Conservation (phyloP, 2,888 invertebrate genomes). For the Petrolisthes cinctipes region DNA sequence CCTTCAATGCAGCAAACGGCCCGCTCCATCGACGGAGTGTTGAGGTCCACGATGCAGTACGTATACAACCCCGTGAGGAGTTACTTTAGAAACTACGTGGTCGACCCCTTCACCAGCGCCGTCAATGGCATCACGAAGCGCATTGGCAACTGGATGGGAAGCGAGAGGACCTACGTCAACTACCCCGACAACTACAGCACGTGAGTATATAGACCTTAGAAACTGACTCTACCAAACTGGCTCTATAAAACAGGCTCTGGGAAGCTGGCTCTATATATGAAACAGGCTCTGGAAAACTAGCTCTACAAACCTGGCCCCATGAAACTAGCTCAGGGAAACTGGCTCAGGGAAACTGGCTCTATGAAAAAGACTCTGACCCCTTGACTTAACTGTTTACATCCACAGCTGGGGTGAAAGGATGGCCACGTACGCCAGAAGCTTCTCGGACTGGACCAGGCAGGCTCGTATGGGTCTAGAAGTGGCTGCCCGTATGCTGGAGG, state of each 20-base stretch:
- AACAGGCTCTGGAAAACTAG: too few species aligned
- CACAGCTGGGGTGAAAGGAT: constrained; percentile 36
- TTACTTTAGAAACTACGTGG: constrained; percentile 31
- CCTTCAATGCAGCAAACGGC: constrained; percentile 30
- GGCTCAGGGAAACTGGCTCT: too few species aligned
- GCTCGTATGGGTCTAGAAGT: constrained; percentile 30
- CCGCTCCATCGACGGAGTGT: constrained; percentile 38
- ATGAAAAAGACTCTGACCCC: too few species aligned
- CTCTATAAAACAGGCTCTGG: not conserved
- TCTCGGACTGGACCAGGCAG: constrained; percentile 32
- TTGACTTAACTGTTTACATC: not conserved
- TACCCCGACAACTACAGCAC: constrained; percentile 22
- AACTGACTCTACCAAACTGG: not conserved
- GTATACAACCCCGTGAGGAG: constrained; percentile 35
- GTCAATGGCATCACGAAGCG: constrained; percentile 32
- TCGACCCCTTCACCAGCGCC: constrained; percentile 31
- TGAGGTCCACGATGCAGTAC: constrained; percentile 22
- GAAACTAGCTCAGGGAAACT: too few species aligned
- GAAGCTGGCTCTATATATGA: not conserved
- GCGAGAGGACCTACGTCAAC: not conserved
- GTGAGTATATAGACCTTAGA: constrained; percentile 1
- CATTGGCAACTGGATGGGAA: constrained; percentile 32
- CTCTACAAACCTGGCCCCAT: too few species aligned
- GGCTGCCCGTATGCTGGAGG: constrained; percentile 29
- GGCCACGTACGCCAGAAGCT: constrained; percentile 13